Base-by-base conservation (phyloP, 2,113 vertebrate genomes). In the Ovis canadensis region DNA sequence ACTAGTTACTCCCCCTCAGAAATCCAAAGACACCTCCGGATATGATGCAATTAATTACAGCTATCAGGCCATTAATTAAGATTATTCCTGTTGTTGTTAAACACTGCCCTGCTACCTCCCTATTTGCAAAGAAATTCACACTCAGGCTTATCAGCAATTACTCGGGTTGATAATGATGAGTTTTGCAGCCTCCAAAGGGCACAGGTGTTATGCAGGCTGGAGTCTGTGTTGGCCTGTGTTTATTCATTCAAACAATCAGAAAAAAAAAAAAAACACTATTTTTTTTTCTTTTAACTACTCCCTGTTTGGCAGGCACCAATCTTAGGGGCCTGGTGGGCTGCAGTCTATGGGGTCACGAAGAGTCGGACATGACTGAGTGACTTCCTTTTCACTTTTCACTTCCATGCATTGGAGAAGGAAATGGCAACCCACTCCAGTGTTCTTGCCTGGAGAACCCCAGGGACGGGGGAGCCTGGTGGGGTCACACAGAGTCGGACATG, bases 1-100 rank as follows among this genome's bases (percentile, higher is more conserved):
- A 0, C 54, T 0, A 19, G 57, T 48, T 54, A 11, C 60, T 89
- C 97, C 90, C 36, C 90, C 85, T 88, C 91, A 54, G 93, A 89
- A 91, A 95, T 74, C 96, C 93, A 91, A 36, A 86, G 82, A 90
- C 50, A 90, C 97, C 95, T 97, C 90, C 8, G 43, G 97, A 95
- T 96, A 96, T 71, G 97, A 97, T 96, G 98, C 92, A 94, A 91
- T 96, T 97, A 98, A 98, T 97, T 95, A 95, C 43, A 88, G 88
- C 95, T 94, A 98, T 97, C 95, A 91, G 88, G 92, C 94, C 92
- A 59, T 94, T 98, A 96, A 98, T 98, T 96, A 97, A 97, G 93
- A 98, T 97, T 80, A 97, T 91, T 92, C 54, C 88, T 23, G 77
- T 88, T 97, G 77, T 88, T 97, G 59, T 89, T 96, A 97, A 95